Evolutionary conservation across 1,140 invertebrate species (phyloP).

Genomic region (Heliothis subflexa): DNA sequence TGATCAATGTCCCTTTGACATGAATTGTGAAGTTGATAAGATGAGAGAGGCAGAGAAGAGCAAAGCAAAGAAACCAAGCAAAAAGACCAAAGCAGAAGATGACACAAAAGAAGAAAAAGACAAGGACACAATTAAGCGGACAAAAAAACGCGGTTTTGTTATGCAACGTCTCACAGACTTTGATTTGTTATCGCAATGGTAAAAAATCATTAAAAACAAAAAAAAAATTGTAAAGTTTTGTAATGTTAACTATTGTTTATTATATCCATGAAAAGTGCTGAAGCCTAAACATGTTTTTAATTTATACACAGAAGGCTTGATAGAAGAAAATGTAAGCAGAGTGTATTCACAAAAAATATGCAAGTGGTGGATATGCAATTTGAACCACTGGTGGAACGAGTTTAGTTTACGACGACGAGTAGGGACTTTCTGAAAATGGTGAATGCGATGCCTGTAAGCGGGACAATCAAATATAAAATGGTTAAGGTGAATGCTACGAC

Average conservation of each 20-base stretch:
- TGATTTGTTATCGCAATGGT: conserved; percentile 79
- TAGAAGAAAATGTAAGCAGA: no score
- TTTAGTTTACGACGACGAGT: no score
- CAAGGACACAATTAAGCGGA: conserved; percentile 64
- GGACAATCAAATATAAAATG: no score
- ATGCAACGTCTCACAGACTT: conserved; percentile 77
- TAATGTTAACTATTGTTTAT: neutral
- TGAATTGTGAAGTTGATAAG: conserved; percentile 72
- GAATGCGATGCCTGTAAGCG: no score
- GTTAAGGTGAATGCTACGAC: no score
- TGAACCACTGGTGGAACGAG: no score
- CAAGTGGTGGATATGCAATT: no score
- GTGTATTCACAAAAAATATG: no score
- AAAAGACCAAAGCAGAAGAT: conserved; percentile 49
- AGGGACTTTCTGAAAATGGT: no score
- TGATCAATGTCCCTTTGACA: conserved; percentile 74
- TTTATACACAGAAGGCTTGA: no score
- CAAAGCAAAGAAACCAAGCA: conserved; percentile 57
- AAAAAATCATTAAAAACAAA: conserved; percentile 18
- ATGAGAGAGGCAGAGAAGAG: conserved; percentile 65
- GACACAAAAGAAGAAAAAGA: conserved; percentile 53
- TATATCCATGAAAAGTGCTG: neutral
- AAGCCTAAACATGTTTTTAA: neutral
- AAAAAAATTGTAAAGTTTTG: conserved; percentile 19
- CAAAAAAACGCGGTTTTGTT: conserved; percentile 73